These are phyloP conservation scores for Melanotaenia nigrans DNA, from an alignment of 2,797 vertebrate species.

Conservation along the genomic window DNA sequence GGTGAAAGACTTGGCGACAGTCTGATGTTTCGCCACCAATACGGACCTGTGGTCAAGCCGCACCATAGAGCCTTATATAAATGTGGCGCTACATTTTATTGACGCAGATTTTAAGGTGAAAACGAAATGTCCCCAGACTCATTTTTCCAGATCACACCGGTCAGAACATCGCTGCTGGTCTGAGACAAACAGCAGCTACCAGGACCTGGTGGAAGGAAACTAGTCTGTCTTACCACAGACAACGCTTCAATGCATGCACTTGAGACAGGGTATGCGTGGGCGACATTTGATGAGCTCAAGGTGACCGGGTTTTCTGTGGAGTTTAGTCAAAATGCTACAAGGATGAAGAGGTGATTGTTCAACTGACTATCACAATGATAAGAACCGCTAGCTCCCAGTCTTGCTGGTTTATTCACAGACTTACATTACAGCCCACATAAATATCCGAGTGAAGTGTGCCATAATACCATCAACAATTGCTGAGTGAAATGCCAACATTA, in stretches of 20 bases:
- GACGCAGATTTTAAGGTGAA: too few species aligned
- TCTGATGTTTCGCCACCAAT: too few species aligned
- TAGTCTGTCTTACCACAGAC: too few species aligned
- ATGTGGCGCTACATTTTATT: too few species aligned
- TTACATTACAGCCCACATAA: conserved; percentile 55
- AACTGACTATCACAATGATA: conserved; percentile 10
- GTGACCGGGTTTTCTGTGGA: conserved; percentile 22
- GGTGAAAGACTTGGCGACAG: too few species aligned
- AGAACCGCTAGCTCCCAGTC: conserved; percentile 29
- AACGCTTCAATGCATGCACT: background rate
- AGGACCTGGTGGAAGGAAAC: too few species aligned
- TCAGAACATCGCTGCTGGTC: too few species aligned
- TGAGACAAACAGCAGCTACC: too few species aligned
- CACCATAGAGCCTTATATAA: too few species aligned
- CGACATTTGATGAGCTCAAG: conserved; percentile 40
- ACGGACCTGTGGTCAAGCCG: too few species aligned
- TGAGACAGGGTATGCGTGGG: conserved; percentile 5
- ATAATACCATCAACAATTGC: conserved; percentile 61
- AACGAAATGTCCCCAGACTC: too few species aligned
- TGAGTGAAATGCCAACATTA: conserved; percentile 44
- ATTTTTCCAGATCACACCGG: too few species aligned
- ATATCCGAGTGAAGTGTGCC: conserved; percentile 55
- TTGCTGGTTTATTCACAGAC: conserved; percentile 46
- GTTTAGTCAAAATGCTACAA: conserved; percentile 28
- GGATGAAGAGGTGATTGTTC: conserved; percentile 18